Evolutionary conservation across 2,113 vertebrate genomes (phyloP).

Genomic region (Rhinolophus ferrumequinum): DNA sequence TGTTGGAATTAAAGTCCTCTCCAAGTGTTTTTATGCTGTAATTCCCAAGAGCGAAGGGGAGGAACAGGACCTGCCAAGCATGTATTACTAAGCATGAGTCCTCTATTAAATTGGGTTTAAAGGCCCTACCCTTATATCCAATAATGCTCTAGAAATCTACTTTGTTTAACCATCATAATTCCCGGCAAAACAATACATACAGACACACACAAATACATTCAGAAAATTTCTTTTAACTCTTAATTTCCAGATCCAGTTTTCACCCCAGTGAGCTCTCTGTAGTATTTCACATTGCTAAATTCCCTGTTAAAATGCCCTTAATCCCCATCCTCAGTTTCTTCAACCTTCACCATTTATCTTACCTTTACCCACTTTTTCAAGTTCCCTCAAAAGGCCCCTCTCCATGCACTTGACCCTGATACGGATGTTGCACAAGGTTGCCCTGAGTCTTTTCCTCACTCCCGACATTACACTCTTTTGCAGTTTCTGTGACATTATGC

Average conservation of each 20-base stretch:
- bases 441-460: background rate
- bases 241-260: background rate
- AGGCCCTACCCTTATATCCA: background rate
- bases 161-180: constrained; percentile 1
- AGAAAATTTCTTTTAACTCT: constrained; percentile 6
- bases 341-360: background rate
- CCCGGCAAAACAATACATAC: background rate
- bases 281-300: background rate
- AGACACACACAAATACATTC: background rate
- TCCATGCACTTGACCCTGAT: background rate
- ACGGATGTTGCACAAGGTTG: background rate
- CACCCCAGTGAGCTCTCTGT: background rate
- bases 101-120: constrained; percentile 34
- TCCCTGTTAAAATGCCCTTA: background rate
- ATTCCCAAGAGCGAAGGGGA: background rate
- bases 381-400: background rate
- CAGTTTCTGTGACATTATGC: background rate
- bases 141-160: background rate
- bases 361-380: constrained; percentile 8
- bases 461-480: background rate
- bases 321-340: background rate
- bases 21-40: background rate
- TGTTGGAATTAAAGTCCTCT: constrained; percentile 22
- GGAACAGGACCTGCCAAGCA: background rate
- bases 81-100: background rate